These are phyloP conservation scores for Apodemus sylvaticus DNA, from an alignment of 2,113 vertebrate genomes.

Conservation along the genomic window DNA sequence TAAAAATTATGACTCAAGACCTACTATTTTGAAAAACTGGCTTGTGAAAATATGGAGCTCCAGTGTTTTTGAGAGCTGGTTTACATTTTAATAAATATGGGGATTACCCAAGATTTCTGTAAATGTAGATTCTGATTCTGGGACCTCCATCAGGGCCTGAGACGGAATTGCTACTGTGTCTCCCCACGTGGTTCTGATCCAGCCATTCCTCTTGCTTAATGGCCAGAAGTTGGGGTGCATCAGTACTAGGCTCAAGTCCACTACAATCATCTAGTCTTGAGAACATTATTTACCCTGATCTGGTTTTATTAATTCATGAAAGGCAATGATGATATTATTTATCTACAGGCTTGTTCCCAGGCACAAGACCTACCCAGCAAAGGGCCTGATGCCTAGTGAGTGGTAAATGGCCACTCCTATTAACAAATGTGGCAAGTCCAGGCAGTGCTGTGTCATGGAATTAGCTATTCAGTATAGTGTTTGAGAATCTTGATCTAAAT, in stretches of 20 bases:
- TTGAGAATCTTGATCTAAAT: neutral
- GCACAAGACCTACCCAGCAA: neutral
- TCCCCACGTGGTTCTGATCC: neutral
- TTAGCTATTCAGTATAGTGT: neutral
- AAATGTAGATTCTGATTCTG: neutral
- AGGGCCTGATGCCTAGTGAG: neutral
- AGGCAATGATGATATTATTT: neutral
- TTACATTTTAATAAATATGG: neutral
- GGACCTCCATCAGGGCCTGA: neutral
- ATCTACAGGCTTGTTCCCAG: neutral
- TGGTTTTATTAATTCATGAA: conserved; percentile 19
- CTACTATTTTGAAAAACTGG: conserved; percentile 12
- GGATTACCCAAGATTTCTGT: neutral
- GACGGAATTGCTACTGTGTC: neutral
- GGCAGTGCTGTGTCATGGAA: neutral
- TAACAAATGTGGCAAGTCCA: neutral
- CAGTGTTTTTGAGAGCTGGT: neutral
- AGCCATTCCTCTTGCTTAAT: neutral
- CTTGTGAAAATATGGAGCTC: neutral
- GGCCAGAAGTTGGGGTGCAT: too few species aligned
- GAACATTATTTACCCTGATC: neutral
- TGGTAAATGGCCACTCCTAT: neutral
- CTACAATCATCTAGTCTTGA: neutral
- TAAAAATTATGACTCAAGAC: conserved; percentile 29
- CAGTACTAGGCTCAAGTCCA: neutral